These are phyloP conservation scores for Columba guinea DNA, from an alignment of 2,797 vertebrate genomes.

Conservation along the genomic window DNA sequence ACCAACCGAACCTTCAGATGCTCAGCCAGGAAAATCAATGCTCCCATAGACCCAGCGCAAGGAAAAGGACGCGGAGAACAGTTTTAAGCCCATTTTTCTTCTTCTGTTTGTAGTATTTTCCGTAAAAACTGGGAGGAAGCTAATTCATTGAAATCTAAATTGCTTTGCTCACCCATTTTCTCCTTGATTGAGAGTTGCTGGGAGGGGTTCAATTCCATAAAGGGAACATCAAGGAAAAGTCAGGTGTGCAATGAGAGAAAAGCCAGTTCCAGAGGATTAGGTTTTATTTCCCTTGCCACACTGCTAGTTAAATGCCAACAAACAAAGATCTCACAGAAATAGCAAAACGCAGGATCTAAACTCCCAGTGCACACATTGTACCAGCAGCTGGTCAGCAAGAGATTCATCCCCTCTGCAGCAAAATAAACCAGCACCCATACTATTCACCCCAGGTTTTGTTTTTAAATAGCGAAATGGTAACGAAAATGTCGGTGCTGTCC, in stretches of 20 bases:
- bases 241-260: fast-evolving
- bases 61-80: fast-evolving
- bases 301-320: neutral
- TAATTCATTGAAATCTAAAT: neutral
- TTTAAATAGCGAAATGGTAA: neutral
- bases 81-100: neutral
- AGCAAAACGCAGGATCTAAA: neutral
- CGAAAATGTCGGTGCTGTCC: too few species aligned
- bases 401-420: neutral
- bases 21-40: neutral
- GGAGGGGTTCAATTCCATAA: neutral
- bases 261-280: neutral
- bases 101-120: neutral
- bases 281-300: neutral
- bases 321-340: neutral
- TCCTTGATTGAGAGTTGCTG: neutral
- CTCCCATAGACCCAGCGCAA: neutral
- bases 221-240: neutral
- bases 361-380: neutral
- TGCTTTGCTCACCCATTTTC: neutral
- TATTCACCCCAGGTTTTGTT: neutral
- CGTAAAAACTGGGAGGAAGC: neutral
- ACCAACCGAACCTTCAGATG: neutral
- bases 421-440: neutral
- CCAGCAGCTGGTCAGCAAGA: neutral